These are phyloP conservation scores for Epirrita christyi DNA, from an alignment of 2,888 invertebrate species.

Conservation along the genomic window DNA sequence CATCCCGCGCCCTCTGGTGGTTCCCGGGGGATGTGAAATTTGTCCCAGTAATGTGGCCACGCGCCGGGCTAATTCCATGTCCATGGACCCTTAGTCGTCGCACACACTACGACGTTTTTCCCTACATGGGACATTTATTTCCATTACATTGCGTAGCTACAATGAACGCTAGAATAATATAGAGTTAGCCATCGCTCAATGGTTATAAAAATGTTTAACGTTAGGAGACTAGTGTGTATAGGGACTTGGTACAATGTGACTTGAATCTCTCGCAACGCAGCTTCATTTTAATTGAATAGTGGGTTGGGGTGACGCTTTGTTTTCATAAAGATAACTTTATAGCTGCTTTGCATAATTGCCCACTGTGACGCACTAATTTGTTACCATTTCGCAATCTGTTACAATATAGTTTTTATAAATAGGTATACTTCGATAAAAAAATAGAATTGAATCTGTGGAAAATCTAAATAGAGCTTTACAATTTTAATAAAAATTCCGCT, in stretches of 20 bases:
- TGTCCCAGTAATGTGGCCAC: slow-evolving; percentile 83
- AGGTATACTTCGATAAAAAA: too few relatives aligned
- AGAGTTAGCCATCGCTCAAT: neutral
- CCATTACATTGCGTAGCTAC: slow-evolving; percentile 9
- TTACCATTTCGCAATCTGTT: slow-evolving; percentile 79
- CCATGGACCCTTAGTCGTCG: slow-evolving; percentile 63
- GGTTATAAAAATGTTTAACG: neutral
- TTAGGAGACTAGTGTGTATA: slow-evolving; percentile 12
- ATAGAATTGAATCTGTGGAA: too few relatives aligned
- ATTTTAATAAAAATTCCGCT: too few relatives aligned
- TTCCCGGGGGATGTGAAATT: slow-evolving; percentile 74
- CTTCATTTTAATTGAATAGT: slow-evolving; percentile 84
- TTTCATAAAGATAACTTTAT: slow-evolving; percentile 81
- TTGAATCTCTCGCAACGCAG: slow-evolving; percentile 75
- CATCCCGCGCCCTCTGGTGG: slow-evolving; percentile 63
- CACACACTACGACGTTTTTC: slow-evolving; percentile 13
- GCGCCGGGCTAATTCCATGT: slow-evolving; percentile 81
- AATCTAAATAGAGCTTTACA: too few relatives aligned
- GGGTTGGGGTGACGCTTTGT: slow-evolving; percentile 70
- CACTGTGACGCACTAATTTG: slow-evolving; percentile 74
- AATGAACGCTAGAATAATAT: neutral
- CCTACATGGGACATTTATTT: neutral
- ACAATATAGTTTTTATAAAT: slow-evolving; percentile 46
- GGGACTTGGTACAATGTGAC: slow-evolving; percentile 61
- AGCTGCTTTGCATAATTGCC: slow-evolving; percentile 80